Evolutionary conservation across 2,113 vertebrate genomes (phyloP).

Genomic region (Ceratotherium simum): DNA sequence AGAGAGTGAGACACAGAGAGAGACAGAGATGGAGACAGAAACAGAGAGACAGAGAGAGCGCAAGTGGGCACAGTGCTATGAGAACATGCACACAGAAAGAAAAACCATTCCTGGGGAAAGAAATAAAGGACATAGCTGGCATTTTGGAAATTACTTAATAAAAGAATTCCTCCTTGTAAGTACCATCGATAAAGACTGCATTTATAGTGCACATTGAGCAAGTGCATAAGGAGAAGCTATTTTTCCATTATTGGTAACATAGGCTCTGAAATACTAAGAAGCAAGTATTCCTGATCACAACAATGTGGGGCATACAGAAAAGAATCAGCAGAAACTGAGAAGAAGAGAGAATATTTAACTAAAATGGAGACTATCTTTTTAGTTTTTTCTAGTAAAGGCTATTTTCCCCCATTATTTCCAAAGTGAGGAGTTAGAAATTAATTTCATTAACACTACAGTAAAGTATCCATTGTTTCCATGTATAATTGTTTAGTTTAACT

Average conservation of each 20-base stretch:
- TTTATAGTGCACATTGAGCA: not conserved
- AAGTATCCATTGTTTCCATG: not conserved
- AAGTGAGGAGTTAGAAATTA: not conserved
- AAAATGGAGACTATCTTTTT: not conserved
- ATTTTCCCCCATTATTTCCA: not conserved
- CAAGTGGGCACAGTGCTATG: not conserved
- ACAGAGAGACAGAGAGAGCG: not conserved
- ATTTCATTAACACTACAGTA: not conserved
- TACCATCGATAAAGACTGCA: not conserved
- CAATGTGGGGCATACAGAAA: not conserved
- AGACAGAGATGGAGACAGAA: not conserved
- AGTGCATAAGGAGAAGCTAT: not conserved
- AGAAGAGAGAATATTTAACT: not conserved
- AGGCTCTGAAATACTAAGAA: not conserved
- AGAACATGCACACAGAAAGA: not conserved
- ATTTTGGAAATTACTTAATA: constrained; percentile 42
- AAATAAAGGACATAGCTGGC: not conserved
- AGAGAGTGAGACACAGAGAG: not conserved
- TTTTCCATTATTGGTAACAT: not conserved
- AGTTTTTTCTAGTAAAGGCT: not conserved
- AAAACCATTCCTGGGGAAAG: not conserved
- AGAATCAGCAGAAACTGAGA: not conserved
- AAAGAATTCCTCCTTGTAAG: not conserved
- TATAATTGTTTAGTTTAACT: not conserved
- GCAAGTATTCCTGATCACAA: not conserved